Conservation (phyloP, 2,797 vertebrate genomes). For the Poecilia gillii region DNA sequence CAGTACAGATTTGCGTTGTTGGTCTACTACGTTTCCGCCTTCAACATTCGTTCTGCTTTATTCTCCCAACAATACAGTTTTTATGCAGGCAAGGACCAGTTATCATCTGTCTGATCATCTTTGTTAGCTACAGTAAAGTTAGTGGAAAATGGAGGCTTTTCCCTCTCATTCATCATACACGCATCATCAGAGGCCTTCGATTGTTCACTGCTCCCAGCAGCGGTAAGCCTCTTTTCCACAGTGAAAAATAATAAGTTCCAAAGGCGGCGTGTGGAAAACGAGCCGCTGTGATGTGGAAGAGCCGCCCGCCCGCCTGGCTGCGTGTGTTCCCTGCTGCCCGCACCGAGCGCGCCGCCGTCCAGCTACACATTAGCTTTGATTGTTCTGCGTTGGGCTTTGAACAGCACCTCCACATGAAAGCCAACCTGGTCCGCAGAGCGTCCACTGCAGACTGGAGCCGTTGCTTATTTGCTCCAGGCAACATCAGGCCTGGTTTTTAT, state of each 20-base stretch:
- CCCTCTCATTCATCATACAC: constrained; percentile 62
- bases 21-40: constrained; percentile 16
- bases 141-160: constrained; percentile 48
- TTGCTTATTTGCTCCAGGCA: constrained; percentile 74
- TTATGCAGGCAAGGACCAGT: constrained; percentile 24
- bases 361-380: constrained; percentile 80
- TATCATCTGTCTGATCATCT: constrained; percentile 39
- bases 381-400: constrained; percentile 77
- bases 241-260: constrained; percentile 67
- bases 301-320: constrained; percentile 21
- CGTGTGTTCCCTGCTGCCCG: constrained; percentile 70
- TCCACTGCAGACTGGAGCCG: constrained; percentile 66
- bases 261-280: constrained; percentile 63
- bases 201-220: constrained; percentile 40
- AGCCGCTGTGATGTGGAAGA: constrained; percentile 68
- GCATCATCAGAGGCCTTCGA: constrained; percentile 65
- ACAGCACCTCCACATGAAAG: constrained; percentile 79
- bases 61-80: constrained; percentile 17
- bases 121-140: constrained; percentile 53
- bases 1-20: constrained; percentile 26
- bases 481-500: constrained; percentile 56
- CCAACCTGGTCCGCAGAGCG: constrained; percentile 73
- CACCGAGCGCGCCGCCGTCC: constrained; percentile 75
- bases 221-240: constrained; percentile 33
- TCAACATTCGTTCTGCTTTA: constrained; percentile 9